Base-by-base conservation (phyloP, 2,113 vertebrate genomes). In the Hylia prasina region DNA sequence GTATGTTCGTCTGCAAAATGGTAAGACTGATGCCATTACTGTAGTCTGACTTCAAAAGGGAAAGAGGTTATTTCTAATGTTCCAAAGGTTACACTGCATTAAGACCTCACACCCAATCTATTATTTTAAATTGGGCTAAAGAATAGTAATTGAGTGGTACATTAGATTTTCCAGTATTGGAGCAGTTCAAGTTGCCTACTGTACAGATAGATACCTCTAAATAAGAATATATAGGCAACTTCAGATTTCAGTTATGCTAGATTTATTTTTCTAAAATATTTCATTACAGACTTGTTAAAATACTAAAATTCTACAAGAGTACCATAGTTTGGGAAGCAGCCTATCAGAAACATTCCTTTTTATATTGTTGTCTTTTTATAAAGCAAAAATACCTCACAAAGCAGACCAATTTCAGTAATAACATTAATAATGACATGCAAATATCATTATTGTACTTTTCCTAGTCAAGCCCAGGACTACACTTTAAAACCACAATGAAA, bases 1-100 rank as follows among this genome's bases (percentile, higher is more conserved):
- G 51, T 90, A 96, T 66, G 68, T 91, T 93, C 27, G 4, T 72
- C 93, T 87, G 54, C 15, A 56, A 73, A 96, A 78, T 4, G 15
- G 54, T 91, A 97, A 97, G 95, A 97, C 70, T 85, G 85, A 96
- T 97, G 73, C 53, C 64, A 95, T 96, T 97, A 97, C 87, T 93
- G 64, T 93, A 96, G 69, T 93, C 86, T 78, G 75, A 95, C 78
- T 97, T 96, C 96, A 91, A 50, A 90, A 94, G 71, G 88, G 57
- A 97, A 97, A 94, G 88, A 95, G 96, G 96, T 97, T 98, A 98
- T 97, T 98, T 97, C 96, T 97, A 97, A 97, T 96, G 96, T 98
- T 98, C 97, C 97, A 97, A 98, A 98, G 97, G 97, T 98, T 98
- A 97, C 94, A 97, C 92, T 95, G 96, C 97, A 98, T 98, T 98